Evolutionary conservation across 2,797 vertebrate species (phyloP).

Genomic region (Enteromius anoplus): DNA sequence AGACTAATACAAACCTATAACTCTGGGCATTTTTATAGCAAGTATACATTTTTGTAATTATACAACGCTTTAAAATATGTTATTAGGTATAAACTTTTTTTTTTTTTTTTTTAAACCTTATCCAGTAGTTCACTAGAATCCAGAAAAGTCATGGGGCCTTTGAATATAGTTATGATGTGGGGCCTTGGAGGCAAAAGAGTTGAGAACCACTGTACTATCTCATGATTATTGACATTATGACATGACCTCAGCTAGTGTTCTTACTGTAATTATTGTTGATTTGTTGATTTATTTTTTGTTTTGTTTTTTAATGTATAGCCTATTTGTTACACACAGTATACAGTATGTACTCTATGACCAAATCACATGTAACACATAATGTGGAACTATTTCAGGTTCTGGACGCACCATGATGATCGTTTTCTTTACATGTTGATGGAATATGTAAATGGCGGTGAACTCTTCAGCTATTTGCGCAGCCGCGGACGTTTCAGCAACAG

Average conservation of each 20-base stretch:
- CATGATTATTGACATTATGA: not conserved
- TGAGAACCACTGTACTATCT: not conserved
- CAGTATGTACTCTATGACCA: not conserved
- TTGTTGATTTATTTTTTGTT: too few relatives aligned
- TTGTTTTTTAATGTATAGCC: not conserved
- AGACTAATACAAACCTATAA: not conserved
- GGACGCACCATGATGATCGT: constrained; percentile 92
- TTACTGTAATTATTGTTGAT: not conserved
- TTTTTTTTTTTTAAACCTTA: not conserved
- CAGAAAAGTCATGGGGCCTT: not conserved
- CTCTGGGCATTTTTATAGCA: not conserved
- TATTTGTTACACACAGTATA: too few relatives aligned
- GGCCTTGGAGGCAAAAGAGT: not conserved
- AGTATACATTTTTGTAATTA: not conserved
- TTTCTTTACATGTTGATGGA: constrained; percentile 98
- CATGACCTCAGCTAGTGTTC: not conserved
- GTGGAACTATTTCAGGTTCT: constrained; percentile 79
- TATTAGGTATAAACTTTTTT: not conserved
- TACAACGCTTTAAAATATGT: not conserved
- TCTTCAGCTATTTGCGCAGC: constrained; percentile 93
- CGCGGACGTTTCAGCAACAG: constrained; percentile 89
- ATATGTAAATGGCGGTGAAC: constrained; percentile 92
- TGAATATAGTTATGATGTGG: not conserved
- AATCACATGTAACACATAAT: not conserved
- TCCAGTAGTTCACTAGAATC: not conserved